Conservation (phyloP, 2,113 vertebrate genomes). For the Suricata suricatta region DNA sequence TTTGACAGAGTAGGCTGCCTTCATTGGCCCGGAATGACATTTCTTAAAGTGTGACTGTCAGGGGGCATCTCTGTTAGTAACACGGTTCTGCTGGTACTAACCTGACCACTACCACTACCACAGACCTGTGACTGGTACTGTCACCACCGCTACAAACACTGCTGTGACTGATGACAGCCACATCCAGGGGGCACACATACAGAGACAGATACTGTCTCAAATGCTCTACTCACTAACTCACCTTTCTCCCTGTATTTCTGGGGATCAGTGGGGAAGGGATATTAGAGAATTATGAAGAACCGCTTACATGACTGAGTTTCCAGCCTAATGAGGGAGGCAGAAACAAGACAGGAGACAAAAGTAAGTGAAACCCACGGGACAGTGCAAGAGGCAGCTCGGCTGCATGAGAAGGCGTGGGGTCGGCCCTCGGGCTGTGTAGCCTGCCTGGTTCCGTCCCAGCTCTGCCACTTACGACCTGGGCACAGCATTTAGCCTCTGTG, state of each 20-base stretch:
- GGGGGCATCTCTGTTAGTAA: not conserved
- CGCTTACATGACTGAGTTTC: not conserved
- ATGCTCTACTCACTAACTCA: not conserved
- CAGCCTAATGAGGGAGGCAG: not conserved
- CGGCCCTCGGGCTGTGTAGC: not conserved
- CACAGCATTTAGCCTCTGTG: not conserved
- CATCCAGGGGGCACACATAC: accelerated
- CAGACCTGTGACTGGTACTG: not conserved
- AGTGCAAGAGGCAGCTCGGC: not conserved
- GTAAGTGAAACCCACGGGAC: not conserved
- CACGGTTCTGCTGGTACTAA: not conserved
- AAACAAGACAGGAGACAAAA: not conserved
- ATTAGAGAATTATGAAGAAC: not conserved
- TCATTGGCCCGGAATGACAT: not conserved
- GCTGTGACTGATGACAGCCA: accelerated
- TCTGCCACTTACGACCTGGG: accelerated
- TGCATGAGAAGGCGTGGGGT: accelerated
- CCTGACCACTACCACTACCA: not conserved
- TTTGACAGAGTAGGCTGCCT: not conserved
- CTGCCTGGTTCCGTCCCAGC: not conserved
- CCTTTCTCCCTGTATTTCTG: not conserved
- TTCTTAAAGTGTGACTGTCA: not conserved
- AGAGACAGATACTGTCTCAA: not conserved
- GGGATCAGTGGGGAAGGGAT: not conserved
- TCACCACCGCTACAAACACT: not conserved